Percentiles rank a stretch among this genome's conserved stretches.
These are phyloP conservation scores for Pheosia tremula DNA, from an alignment of 2,888 invertebrate genomes.

Conservation along the genomic window DNA sequence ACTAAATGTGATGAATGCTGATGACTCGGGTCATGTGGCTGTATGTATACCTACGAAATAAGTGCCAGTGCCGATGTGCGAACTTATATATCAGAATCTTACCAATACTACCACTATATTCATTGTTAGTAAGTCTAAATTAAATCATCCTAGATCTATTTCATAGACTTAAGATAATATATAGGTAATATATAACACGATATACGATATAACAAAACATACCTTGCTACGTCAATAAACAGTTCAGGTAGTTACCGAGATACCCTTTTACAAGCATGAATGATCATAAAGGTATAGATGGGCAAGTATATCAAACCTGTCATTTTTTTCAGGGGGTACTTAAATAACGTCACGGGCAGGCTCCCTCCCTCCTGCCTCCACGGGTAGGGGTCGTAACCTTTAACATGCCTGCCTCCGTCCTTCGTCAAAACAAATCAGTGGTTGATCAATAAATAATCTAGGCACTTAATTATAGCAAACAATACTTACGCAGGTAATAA, in stretches of 20 bases:
- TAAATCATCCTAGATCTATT: too few species aligned
- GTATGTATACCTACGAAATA: too few species aligned
- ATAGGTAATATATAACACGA: too few species aligned
- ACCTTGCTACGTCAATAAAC: background rate
- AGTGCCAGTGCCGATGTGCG: too few species aligned
- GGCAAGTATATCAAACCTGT: slow-evolving; percentile 10
- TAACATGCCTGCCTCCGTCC: slow-evolving; percentile 51
- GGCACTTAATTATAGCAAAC: slow-evolving; percentile 23
- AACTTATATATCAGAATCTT: too few species aligned
- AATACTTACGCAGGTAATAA: slow-evolving; percentile 38
- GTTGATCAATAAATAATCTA: slow-evolving; percentile 54
- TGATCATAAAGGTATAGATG: background rate
- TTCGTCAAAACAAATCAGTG: slow-evolving; percentile 62
- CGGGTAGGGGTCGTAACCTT: slow-evolving; percentile 70
- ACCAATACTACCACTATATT: too few species aligned
- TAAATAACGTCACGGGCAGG: slow-evolving; percentile 63
- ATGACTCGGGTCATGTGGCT: too few species aligned
- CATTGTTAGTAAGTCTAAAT: too few species aligned
- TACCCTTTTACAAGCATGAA: background rate
- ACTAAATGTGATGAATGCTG: too few species aligned
- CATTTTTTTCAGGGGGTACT: slow-evolving; percentile 47
- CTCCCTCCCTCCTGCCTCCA: slow-evolving; percentile 49
- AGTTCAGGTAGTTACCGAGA: slow-evolving; percentile 10
- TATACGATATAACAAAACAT: too few species aligned
- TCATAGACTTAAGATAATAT: too few species aligned